Conservation (phyloP, 2,888 invertebrate species). For the Asteroscopus sphinx region DNA sequence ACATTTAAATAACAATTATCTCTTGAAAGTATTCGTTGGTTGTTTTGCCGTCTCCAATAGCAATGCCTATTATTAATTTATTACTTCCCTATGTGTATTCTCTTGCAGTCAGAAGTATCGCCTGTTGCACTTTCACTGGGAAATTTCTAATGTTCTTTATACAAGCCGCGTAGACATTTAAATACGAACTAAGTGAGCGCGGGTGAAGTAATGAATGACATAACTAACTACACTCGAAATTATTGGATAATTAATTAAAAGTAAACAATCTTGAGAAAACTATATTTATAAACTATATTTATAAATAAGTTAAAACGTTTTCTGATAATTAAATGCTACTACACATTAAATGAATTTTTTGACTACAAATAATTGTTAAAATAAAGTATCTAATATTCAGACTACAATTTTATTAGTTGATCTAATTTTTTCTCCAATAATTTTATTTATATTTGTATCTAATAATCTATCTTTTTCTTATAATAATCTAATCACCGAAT, state of each 20-base stretch:
- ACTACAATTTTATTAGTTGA: too few relatives aligned
- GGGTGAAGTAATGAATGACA: slow-evolving; percentile 47
- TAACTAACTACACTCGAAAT: slow-evolving; percentile 27
- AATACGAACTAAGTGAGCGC: slow-evolving; percentile 40
- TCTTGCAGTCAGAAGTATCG: slow-evolving; percentile 41
- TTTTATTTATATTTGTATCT: too few relatives aligned
- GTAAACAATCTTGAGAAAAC: too few relatives aligned
- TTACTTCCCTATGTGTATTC: slow-evolving; percentile 52
- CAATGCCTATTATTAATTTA: slow-evolving; percentile 50
- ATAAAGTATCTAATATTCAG: too few relatives aligned
- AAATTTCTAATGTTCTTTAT: slow-evolving; percentile 54
- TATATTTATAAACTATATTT: too few relatives aligned
- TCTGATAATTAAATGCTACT: too few relatives aligned
- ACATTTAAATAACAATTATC: slow-evolving; percentile 30
- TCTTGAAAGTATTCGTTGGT: slow-evolving; percentile 25
- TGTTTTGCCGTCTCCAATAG: slow-evolving; percentile 30
- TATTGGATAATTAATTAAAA: slow-evolving; percentile 14
- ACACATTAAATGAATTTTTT: too few relatives aligned
- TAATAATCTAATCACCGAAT: too few relatives aligned
- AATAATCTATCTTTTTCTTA: too few relatives aligned
- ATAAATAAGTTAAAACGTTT: too few relatives aligned
- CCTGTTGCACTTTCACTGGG: slow-evolving; percentile 51
- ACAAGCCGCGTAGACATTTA: slow-evolving; percentile 52
- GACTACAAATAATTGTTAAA: too few relatives aligned
- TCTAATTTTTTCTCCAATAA: too few relatives aligned